These are phyloP conservation scores for Palythoa grandiflora DNA, from an alignment of 92 coral and sea anemone genomes.

Conservation along the genomic window DNA sequence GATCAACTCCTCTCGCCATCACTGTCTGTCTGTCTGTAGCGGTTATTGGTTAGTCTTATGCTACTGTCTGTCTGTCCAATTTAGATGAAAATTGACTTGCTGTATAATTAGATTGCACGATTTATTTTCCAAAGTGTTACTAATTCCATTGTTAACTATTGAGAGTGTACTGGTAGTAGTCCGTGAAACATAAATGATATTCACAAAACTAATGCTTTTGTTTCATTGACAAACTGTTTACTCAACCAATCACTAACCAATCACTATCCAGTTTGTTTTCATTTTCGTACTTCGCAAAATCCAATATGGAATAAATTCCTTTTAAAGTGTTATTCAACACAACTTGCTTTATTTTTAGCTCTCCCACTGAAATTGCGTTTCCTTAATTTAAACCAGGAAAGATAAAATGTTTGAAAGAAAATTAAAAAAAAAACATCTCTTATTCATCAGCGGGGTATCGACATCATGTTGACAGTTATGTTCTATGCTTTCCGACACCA, in stretches of 20 bases:
- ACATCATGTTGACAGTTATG: background rate
- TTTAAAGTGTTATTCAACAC: background rate
- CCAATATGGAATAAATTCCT: background rate
- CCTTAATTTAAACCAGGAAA: conserved; percentile 6
- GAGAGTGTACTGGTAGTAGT: background rate
- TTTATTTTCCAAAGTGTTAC: background rate
- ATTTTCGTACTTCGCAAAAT: background rate
- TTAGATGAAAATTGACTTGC: background rate
- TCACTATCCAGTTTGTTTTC: background rate
- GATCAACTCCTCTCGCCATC: background rate
- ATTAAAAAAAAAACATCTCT: background rate
- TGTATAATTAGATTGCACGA: background rate
- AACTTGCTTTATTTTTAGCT: background rate
- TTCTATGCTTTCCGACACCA: background rate
- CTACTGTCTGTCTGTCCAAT: background rate
- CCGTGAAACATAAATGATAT: background rate
- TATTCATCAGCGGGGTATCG: conserved; percentile 42
- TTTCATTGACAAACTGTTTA: background rate
- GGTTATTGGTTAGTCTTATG: too few species aligned
- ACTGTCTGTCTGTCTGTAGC: too few species aligned
- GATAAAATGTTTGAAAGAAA: background rate
- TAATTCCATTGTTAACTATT: background rate
- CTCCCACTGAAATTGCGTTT: background rate
- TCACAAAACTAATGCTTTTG: background rate
- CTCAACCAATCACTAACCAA: background rate